Percentiles rank a stretch among this genome's conserved stretches.
These are phyloP conservation scores for Phrynocephalus versicolor DNA, from an alignment of 2,113 vertebrate species.

Conservation along the genomic window DNA sequence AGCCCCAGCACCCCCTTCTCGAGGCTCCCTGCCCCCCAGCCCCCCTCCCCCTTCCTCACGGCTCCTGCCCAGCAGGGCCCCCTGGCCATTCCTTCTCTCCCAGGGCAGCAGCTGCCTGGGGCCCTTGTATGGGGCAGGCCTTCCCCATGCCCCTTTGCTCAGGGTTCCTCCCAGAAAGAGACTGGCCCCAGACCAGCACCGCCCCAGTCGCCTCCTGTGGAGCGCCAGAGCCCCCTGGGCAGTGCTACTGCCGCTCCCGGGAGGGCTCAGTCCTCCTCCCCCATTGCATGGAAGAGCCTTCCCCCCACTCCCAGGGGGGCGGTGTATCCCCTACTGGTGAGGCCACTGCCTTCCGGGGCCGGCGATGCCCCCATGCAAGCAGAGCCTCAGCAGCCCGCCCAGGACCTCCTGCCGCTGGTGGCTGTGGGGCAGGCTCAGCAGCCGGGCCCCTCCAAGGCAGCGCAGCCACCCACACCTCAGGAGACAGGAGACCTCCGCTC, in stretches of 20 bases:
- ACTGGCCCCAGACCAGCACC: too few relatives aligned
- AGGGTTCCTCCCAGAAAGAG: background rate
- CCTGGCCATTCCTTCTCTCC: background rate
- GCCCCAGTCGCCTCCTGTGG: accelerated
- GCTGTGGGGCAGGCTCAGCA: conserved; percentile 72
- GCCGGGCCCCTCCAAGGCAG: conserved; percentile 70
- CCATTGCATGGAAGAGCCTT: too few relatives aligned
- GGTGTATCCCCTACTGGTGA: background rate
- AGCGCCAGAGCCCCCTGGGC: too few relatives aligned
- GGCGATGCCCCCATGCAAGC: conserved; percentile 66
- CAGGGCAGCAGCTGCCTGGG: accelerated
- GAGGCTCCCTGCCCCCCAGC: accelerated
- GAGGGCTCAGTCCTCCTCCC: too few relatives aligned
- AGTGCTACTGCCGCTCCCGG: too few relatives aligned
- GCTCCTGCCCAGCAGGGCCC: accelerated
- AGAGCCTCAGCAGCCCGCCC: conserved; percentile 76
- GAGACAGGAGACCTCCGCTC: conserved; percentile 78
- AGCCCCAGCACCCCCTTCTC: too few relatives aligned
- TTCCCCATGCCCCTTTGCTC: conserved; percentile 27
- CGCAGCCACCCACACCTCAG: too few relatives aligned
- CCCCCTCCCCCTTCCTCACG: too few relatives aligned
- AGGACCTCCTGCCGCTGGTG: conserved; percentile 82
- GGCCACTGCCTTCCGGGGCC: background rate
- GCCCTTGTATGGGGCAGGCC: conserved; percentile 32
- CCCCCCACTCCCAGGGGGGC: background rate